Evolutionary conservation across 2,888 invertebrate species (phyloP), one percentile per base, ranked within the genome.

Genomic region (Drosophila maculinotata): DNA sequence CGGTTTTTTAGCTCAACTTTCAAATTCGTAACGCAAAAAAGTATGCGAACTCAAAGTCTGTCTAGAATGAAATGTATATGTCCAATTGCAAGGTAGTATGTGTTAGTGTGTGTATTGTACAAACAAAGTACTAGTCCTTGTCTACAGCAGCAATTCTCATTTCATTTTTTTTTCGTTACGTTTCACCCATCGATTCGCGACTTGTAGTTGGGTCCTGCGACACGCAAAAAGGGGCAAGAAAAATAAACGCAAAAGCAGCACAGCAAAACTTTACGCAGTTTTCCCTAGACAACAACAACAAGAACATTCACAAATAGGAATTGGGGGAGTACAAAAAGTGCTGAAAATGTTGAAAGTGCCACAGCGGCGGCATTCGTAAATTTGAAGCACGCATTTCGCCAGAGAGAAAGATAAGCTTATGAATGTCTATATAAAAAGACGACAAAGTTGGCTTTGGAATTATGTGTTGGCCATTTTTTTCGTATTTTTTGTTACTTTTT

Each of bases 321-420:
- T 20, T 2, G 12, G 8, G 10, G 17, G 26, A 8, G 14, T 9
- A 25, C 45, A 60, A 73, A 82, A 79, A 77, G 65, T 68, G 71
- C 69, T 74, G 74, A 83, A 86, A 86, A 77, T 86, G 81, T 79
- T 57, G 67, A 82, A 81, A 81, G 76, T 85, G 79, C 79, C 79
- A 12, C 23, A 51, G 64, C 25, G 59, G 65, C 47, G 57, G 53
- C 49, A 83, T 69, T 74, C 77, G 86, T 82, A 82, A 79, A 85
- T 83, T 74, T 79, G 69, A 58, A 54, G 69, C 77, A 82, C 68
- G 62, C 54, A 60, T 57, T 76, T 74, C 47, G 39, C 25, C 54
- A 53, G 57, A 39, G 52, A 47, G 38, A 53, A 53, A 80, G 81
- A 83, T 83, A 83, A 84, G 85, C 82, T 57, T 51, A 68, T 68